phyloP scores from a whole-genome alignment of 2,113 vertebrate species.

The Brachyhypopomus gauderio region DNA sequence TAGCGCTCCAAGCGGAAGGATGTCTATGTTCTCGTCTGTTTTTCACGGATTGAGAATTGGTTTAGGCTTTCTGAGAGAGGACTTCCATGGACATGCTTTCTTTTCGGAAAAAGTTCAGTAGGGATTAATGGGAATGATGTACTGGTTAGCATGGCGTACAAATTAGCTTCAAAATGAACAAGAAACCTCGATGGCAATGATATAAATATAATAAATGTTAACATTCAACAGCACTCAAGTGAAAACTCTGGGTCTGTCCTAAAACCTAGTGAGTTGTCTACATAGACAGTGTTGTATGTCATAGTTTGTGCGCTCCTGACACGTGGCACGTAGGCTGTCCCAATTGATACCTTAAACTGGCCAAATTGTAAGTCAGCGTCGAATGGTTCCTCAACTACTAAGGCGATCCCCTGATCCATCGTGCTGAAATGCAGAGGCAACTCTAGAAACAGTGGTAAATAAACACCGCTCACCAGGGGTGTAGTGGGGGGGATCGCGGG shows the following conservation, averaged over 20 bases:
- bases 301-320: too few relatives aligned
- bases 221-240: neutral
- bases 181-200: neutral
- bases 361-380: too few relatives aligned
- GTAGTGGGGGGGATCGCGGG: too few relatives aligned
- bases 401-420: too few relatives aligned
- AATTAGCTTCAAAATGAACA: neutral
- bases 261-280: too few relatives aligned
- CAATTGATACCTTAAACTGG: too few relatives aligned
- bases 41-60: slow-evolving; percentile 39
- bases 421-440: too few relatives aligned
- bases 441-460: neutral
- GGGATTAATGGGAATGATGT: too few relatives aligned
- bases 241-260: neutral
- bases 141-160: slow-evolving; percentile 12
- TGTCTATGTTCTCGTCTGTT: slow-evolving; percentile 53
- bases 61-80: slow-evolving; percentile 1
- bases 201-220: neutral
- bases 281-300: too few relatives aligned
- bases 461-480: too few relatives aligned
- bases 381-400: too few relatives aligned
- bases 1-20: slow-evolving; percentile 54
- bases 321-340: too few relatives aligned
- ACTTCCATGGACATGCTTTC: slow-evolving; percentile 25
- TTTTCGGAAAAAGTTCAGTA: slow-evolving; percentile 16